Conservation (phyloP, 2,797 vertebrate genomes). For the Sphenopsis melanotis region DNA sequence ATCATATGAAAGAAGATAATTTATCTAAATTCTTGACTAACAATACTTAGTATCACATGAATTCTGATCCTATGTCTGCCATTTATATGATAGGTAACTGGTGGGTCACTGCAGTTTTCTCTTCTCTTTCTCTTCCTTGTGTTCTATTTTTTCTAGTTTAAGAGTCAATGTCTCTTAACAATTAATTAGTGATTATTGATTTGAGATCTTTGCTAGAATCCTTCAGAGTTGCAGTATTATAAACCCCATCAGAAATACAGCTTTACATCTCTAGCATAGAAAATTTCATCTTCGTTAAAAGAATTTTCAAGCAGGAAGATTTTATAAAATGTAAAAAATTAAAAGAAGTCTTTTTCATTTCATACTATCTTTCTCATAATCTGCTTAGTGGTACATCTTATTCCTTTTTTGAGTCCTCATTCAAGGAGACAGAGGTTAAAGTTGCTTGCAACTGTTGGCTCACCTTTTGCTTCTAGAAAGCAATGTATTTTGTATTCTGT, state of each 20-base stretch:
- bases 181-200: not conserved
- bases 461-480: not conserved
- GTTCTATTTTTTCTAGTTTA: not conserved
- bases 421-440: not conserved
- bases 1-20: not conserved
- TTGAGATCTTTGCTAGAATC: not conserved
- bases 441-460: not conserved
- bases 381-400: not conserved
- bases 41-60: not conserved
- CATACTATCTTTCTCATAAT: not conserved
- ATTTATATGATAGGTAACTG: not conserved
- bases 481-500: not conserved
- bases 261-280: not conserved
- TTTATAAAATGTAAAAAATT: not conserved
- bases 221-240: not conserved
- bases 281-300: not conserved
- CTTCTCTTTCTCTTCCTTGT: not conserved
- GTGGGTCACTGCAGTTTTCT: not conserved
- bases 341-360: not conserved
- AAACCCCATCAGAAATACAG: not conserved
- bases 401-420: not conserved
- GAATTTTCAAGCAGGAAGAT: not conserved
- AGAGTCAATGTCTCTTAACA: not conserved
- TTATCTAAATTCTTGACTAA: not conserved
- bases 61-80: not conserved